Evolutionary conservation across 2,113 vertebrate genomes (phyloP).

Genomic region (Bubo scandiacus): DNA sequence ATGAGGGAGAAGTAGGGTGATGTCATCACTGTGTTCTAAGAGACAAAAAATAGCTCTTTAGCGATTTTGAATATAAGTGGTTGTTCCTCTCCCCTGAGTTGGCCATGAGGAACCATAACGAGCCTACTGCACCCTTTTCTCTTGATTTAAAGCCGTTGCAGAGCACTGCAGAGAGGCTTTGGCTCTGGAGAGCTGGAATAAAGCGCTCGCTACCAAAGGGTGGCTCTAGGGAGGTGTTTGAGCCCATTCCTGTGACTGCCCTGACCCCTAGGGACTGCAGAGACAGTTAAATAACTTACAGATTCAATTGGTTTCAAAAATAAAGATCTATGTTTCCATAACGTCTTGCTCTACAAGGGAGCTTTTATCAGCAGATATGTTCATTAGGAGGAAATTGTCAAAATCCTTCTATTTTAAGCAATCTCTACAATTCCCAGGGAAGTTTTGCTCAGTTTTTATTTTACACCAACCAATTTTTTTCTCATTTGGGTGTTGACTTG

Average conservation of each 20-base stretch:
- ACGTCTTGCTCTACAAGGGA: neutral
- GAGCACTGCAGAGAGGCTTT: neutral
- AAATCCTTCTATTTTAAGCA: no score
- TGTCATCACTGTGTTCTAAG: neutral
- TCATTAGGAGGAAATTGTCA: no score
- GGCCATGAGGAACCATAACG: neutral
- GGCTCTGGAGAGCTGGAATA: neutral
- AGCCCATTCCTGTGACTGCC: slow-evolving; percentile 11
- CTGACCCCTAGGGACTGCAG: neutral
- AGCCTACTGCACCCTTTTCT: neutral
- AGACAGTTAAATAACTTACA: neutral
- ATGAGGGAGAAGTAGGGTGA: neutral
- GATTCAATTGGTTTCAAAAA: neutral
- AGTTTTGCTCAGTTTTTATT: no score
- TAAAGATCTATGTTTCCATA: neutral
- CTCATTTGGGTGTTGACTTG: no score
- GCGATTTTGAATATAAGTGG: neutral
- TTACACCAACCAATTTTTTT: no score
- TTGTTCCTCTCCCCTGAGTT: neutral
- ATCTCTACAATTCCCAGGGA: no score
- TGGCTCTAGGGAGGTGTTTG: neutral
- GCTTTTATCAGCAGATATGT: neutral
- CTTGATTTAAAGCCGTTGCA: neutral
- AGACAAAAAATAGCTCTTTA: neutral
- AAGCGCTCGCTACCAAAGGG: rapidly evolving